Evolutionary conservation across 92 coral and sea anemone genomes (phyloP).

Genomic region (Galaxea fascicularis): DNA sequence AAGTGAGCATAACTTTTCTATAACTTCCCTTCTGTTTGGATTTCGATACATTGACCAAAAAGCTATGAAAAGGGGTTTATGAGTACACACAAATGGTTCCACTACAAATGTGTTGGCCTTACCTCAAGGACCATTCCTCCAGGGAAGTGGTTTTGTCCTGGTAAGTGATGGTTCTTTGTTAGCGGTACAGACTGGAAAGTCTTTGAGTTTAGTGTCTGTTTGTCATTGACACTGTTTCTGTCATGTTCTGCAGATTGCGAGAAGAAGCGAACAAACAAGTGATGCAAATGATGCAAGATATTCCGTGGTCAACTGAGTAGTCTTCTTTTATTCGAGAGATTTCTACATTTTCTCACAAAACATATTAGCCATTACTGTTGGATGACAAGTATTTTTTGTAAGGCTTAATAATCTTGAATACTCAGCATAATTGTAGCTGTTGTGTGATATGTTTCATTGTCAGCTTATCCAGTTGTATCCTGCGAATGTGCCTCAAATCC

Average conservation of each 20-base stretch:
- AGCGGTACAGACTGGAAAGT: neutral
- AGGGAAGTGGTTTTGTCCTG: slow-evolving; percentile 73
- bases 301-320: neutral
- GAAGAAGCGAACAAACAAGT: slow-evolving; percentile 1
- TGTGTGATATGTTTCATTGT: too few species aligned
- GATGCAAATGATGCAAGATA: neutral
- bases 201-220: neutral
- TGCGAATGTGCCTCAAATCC: too few species aligned
- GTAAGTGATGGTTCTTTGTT: slow-evolving; percentile 17
- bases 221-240: neutral
- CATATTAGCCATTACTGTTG: neutral
- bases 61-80: too few species aligned
- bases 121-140: slow-evolving; percentile 57
- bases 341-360: neutral
- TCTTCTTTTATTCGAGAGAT: neutral
- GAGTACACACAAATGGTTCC: slow-evolving; percentile 61
- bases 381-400: too few species aligned
- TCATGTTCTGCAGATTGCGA: slow-evolving; percentile 8
- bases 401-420: too few species aligned
- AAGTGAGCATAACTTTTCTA: too few species aligned
- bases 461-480: too few species aligned
- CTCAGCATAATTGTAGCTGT: too few species aligned
- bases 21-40: too few species aligned
- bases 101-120: slow-evolving; percentile 69
- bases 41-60: too few species aligned